Evolutionary conservation across 2,113 vertebrate species (phyloP), one percentile per base, ranked within the genome.

Genomic region (Cyprichromis sp.): DNA sequence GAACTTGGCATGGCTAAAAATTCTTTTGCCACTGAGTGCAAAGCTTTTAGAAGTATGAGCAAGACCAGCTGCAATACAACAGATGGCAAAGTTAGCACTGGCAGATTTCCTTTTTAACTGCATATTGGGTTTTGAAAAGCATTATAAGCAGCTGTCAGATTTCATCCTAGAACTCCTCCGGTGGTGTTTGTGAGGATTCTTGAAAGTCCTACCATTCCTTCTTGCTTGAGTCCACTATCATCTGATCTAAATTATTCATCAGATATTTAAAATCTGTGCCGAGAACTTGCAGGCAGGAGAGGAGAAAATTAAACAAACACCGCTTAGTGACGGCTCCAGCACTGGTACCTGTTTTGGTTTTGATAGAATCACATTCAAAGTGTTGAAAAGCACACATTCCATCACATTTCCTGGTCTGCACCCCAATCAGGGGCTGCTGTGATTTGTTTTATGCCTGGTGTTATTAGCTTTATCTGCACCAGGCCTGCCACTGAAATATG

Each of bases 351-450:
- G 93, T 95, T 96, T 94, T 91, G 91, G 87, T 95, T 96, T 94
- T 84, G 94, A 95, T 95, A 86, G 83, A 68, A 94, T 95, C 95
- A 89, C 89, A 53, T 88, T 80, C 87, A 71, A 88, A 94, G 94
- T 91, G 95, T 93, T 96, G 96, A 97, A 96, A 96, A 95, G 92
- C 81, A 47, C 91, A 92, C 95, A 96, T 96, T 96, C 95, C 95
- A 93, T 78, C 89, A 83, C 93, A 89, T 94, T 94, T 95, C 92
- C 92, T 94, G 59, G 87, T 95, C 85, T 87, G 88, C 84, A 61
- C 87, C 89, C 89, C 86, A 84, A 94, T 85, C 79, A 88, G 63
- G 83, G 80, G 87, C 68, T 76, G 88, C 90, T 91, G 92, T 83
- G 91, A 95, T 95, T 95, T 94, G 90, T 91, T 89, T 88, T 79